Conservation (phyloP, 1,140 invertebrate species). For the Plectrocnemia conspersa region DNA sequence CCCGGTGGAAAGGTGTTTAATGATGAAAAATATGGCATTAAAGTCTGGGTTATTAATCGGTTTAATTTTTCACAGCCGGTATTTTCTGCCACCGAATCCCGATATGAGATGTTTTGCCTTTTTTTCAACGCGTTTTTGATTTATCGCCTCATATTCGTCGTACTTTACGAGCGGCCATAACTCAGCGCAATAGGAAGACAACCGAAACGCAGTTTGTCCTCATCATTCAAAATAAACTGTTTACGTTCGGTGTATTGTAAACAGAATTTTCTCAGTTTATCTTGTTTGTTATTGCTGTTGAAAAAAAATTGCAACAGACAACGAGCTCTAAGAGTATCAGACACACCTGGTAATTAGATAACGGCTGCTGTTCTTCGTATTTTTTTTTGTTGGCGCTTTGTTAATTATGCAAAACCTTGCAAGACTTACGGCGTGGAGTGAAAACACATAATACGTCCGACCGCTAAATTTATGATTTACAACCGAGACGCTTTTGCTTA, state of each 20-base stretch:
- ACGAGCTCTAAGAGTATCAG: conserved; percentile 5
- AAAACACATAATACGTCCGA: conserved; percentile 24
- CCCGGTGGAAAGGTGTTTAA: conserved; percentile 46
- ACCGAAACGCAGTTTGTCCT: too few relatives aligned
- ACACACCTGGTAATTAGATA: conserved; percentile 25
- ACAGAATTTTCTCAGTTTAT: too few relatives aligned
- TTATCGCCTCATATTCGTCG: conserved; percentile 29
- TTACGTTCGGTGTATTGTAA: too few relatives aligned
- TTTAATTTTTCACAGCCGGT: conserved; percentile 40
- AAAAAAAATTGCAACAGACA: too few relatives aligned
- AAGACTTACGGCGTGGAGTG: neutral
- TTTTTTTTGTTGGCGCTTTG: conserved; percentile 12
- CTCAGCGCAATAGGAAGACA: conserved; percentile 25
- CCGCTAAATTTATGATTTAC: conserved; percentile 31
- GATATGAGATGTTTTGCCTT: conserved; percentile 33
- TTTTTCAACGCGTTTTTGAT: conserved; percentile 29
- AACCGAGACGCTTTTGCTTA: conserved; percentile 19
- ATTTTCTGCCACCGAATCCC: conserved; percentile 33
- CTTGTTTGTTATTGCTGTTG: too few relatives aligned
- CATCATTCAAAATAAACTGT: too few relatives aligned
- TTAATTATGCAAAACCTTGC: conserved; percentile 30
- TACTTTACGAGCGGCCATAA: too few relatives aligned
- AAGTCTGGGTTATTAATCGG: conserved; percentile 44
- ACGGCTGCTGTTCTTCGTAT: conserved; percentile 17
- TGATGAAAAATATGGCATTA: conserved; percentile 50